These are phyloP conservation scores for Agrochola circellaris DNA, from an alignment of 2,888 invertebrate species.

Conservation along the genomic window DNA sequence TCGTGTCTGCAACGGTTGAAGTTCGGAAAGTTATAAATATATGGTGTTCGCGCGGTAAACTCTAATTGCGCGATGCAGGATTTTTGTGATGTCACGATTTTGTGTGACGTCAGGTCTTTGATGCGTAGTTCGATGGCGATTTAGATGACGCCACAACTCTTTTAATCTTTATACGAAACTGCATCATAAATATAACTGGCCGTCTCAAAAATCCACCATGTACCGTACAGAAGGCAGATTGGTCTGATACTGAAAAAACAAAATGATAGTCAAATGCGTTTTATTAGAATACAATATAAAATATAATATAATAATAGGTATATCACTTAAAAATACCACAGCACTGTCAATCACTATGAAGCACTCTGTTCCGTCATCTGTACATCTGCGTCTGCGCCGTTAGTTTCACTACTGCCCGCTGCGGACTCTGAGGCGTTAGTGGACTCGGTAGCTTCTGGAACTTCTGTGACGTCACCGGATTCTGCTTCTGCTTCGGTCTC, in stretches of 20 bases:
- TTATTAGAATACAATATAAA: constrained; percentile 53
- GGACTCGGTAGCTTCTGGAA: constrained; percentile 48
- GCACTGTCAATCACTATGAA: constrained; percentile 36
- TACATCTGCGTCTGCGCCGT: constrained; percentile 33
- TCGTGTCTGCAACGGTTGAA: too few relatives aligned
- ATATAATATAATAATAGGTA: constrained; percentile 45
- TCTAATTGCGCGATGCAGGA: too few relatives aligned
- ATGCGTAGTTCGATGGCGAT: too few relatives aligned
- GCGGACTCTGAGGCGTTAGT: constrained; percentile 13
- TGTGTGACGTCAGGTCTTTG: too few relatives aligned
- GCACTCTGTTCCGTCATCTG: constrained; percentile 48
- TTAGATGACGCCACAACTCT: too few relatives aligned
- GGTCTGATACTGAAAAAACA: neutral
- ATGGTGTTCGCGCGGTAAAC: too few relatives aligned
- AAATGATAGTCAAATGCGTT: constrained; percentile 42
- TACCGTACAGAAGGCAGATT: neutral
- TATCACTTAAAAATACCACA: constrained; percentile 50
- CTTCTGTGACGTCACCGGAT: constrained; percentile 56
- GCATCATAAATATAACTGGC: too few relatives aligned
- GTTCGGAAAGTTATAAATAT: too few relatives aligned
- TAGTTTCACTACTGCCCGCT: constrained; percentile 28
- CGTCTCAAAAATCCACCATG: too few relatives aligned
- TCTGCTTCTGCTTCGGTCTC: constrained; percentile 56
- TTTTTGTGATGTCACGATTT: too few relatives aligned
- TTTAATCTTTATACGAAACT: too few relatives aligned